These are phyloP conservation scores for Cremastinae sp. DNA, from an alignment of 2,888 invertebrate genomes.

Conservation along the genomic window DNA sequence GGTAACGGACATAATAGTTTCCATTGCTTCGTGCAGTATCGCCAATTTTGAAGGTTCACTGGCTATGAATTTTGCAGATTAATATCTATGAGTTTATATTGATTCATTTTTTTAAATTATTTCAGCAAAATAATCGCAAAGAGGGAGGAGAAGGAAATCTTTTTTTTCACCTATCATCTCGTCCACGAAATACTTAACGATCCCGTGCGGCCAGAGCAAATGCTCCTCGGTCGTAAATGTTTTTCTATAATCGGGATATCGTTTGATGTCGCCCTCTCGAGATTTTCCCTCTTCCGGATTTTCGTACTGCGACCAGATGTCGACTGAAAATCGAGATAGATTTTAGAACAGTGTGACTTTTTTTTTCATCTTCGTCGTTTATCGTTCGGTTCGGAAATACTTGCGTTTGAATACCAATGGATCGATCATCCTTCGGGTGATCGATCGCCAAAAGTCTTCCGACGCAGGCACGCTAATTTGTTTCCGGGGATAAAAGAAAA, in stretches of 20 bases:
- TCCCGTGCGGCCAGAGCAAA: slow-evolving; percentile 58
- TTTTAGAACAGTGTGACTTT: not conserved
- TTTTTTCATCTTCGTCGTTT: not conserved
- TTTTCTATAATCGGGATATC: slow-evolving; percentile 46
- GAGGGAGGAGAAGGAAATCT: not conserved
- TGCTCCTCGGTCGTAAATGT: slow-evolving; percentile 39
- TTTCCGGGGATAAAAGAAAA: slow-evolving; percentile 16
- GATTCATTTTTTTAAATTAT: not conserved
- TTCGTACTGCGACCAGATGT: slow-evolving; percentile 61
- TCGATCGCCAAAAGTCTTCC: not conserved
- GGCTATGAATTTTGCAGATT: slow-evolving; percentile 34
- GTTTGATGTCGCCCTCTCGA: slow-evolving; percentile 57
- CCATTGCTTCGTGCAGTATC: slow-evolving; percentile 58
- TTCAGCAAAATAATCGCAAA: not conserved
- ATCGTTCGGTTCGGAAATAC: not conserved
- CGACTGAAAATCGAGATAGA: slow-evolving; percentile 37
- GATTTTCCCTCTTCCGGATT: slow-evolving; percentile 62
- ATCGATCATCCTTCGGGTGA: slow-evolving; percentile 2
- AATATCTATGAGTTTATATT: not conserved
- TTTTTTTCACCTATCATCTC: slow-evolving; percentile 51
- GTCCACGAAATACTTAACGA: slow-evolving; percentile 57
- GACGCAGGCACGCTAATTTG: not conserved
- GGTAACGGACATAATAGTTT: slow-evolving; percentile 50
- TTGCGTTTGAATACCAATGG: slow-evolving; percentile 40
- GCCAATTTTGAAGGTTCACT: slow-evolving; percentile 40